phyloP scores from a whole-genome alignment of 2,113 vertebrate genomes.

The Odontesthes bonariensis region DNA sequence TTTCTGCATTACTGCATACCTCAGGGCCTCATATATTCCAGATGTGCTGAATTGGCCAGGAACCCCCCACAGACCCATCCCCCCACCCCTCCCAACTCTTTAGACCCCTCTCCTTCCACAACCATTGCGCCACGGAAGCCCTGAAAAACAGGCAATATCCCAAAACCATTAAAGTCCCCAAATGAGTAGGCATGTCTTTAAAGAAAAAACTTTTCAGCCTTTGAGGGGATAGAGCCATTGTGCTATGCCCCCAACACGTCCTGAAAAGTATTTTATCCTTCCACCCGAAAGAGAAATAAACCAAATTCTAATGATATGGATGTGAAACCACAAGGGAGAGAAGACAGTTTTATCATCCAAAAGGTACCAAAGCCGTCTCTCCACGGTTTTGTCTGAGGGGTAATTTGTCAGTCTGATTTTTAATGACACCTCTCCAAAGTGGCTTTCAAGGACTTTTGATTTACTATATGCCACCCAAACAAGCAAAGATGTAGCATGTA shows the following conservation, averaged over 20 bases:
- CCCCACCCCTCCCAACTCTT: constrained; percentile 39
- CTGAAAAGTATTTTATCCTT: constrained; percentile 20
- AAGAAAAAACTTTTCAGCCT: constrained; percentile 28
- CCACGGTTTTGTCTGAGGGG: constrained; percentile 52
- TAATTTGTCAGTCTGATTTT: constrained; percentile 67
- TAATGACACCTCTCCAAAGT: constrained; percentile 56
- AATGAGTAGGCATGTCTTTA: constrained; percentile 58
- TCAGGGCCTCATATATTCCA: constrained; percentile 87
- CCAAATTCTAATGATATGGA: constrained; percentile 68
- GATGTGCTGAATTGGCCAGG: constrained; percentile 83
- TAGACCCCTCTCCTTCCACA: constrained; percentile 43
- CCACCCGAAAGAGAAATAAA: constrained; percentile 28
- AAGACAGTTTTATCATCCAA: constrained; percentile 32
- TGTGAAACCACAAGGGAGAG: constrained; percentile 62
- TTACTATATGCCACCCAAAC: constrained; percentile 69
- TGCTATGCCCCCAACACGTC: constrained; percentile 26
- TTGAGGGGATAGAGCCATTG: constrained; percentile 21
- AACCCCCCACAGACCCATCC: constrained; percentile 44
- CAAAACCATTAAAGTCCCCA: constrained; percentile 71
- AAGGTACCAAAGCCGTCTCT: constrained; percentile 30
- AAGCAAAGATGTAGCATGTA: constrained; percentile 56
- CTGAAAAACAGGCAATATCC: constrained; percentile 71
- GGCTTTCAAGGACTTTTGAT: constrained; percentile 58
- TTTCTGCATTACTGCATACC: constrained; percentile 85
- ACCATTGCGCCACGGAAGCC: constrained; percentile 71